A percentile compares a stretch with the other conserved stretches of the same genome.
phyloP scores from a whole-genome alignment of 2,888 invertebrate species.

The Rhodophaea formosa region DNA sequence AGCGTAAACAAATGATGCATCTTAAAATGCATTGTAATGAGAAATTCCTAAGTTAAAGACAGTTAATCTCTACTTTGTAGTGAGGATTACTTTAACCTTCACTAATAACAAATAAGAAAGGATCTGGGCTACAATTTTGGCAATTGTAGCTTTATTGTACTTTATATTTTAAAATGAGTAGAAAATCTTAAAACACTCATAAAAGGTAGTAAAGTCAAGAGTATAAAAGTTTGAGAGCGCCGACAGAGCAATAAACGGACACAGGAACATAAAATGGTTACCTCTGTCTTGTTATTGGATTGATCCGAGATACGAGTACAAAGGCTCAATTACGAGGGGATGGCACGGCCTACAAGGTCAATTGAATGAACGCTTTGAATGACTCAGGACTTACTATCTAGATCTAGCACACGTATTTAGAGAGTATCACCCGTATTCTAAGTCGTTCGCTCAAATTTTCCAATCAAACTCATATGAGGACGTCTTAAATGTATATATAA shows the following conservation, averaged over 20 bases:
- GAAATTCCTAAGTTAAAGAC: too few relatives aligned
- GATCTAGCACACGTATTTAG: background rate
- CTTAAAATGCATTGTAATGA: too few relatives aligned
- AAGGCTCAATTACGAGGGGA: constrained; percentile 67
- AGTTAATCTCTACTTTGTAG: too few relatives aligned
- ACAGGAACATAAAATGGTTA: constrained; percentile 47
- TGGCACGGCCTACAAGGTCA: constrained; percentile 63
- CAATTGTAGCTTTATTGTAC: background rate
- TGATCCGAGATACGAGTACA: constrained; percentile 65
- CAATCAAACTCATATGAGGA: too few relatives aligned
- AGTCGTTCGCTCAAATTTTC: too few relatives aligned
- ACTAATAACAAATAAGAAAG: too few relatives aligned
- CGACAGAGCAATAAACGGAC: constrained; percentile 33
- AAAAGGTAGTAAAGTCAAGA: background rate
- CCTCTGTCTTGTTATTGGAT: constrained; percentile 58
- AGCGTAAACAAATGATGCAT: too few relatives aligned
- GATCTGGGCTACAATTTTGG: background rate
- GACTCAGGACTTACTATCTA: constrained; percentile 24
- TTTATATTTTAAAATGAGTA: background rate
- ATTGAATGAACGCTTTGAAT: constrained; percentile 45
- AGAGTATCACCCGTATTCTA: too few relatives aligned
- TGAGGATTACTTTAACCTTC: too few relatives aligned
- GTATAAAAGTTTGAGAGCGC: constrained; percentile 6
- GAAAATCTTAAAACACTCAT: background rate
- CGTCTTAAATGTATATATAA: too few relatives aligned